Percentiles rank a stretch among this genome's conserved stretches.
Evolutionary conservation across 2,888 invertebrate genomes (phyloP).

Genomic region (Dorcus hopei): DNA sequence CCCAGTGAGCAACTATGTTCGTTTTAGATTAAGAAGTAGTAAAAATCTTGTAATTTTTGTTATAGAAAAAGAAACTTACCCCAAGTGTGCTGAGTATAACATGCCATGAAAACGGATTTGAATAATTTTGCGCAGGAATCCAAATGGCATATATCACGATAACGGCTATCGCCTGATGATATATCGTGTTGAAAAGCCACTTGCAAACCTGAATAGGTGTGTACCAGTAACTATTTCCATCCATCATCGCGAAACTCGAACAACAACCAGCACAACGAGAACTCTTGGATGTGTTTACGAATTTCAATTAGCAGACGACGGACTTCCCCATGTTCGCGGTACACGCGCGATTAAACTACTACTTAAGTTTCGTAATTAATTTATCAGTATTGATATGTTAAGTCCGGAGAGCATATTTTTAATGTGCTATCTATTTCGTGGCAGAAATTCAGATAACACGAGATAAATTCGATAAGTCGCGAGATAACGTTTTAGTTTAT

Average conservation of each 20-base stretch:
- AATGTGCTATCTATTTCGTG: too few species aligned
- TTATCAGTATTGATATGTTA: too few species aligned
- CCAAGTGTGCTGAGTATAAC: constrained; percentile 43
- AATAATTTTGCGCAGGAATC: constrained; percentile 20
- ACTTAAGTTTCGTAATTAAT: too few species aligned
- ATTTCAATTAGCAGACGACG: not conserved
- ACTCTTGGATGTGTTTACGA: not conserved
- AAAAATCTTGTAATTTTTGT: not conserved
- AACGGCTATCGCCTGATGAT: constrained; percentile 26
- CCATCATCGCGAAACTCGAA: not conserved
- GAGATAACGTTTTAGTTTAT: too few species aligned
- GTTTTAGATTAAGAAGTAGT: too few species aligned
- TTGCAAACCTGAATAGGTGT: constrained; percentile 18
- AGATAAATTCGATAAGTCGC: too few species aligned
- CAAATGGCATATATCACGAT: constrained; percentile 23
- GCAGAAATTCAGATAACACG: too few species aligned
- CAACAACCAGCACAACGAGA: not conserved
- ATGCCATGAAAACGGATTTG: constrained; percentile 34
- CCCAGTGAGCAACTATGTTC: too few species aligned
- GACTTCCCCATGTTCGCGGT: not conserved
- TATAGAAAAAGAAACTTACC: constrained; percentile 32
- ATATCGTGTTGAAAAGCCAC: constrained; percentile 22
- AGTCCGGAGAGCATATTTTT: too few species aligned
- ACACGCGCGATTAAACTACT: not conserved
- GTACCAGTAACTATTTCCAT: constrained; percentile 9